A percentile compares a stretch with the other conserved stretches of the same genome.
Evolutionary conservation across 2,113 vertebrate genomes (phyloP).

Genomic region (Maccullochella peelii): DNA sequence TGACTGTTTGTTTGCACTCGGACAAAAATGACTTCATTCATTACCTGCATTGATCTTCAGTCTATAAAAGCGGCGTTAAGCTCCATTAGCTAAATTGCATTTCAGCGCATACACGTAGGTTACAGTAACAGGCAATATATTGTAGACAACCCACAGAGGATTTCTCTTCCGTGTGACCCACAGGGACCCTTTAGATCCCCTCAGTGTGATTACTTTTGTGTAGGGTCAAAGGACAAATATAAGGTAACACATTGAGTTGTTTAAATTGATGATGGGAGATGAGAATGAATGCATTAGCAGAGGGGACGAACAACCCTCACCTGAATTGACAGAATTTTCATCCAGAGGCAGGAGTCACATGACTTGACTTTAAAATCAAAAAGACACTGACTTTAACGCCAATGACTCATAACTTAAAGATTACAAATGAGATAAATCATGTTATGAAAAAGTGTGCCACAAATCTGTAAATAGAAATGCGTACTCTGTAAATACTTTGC

Average conservation of each 20-base stretch:
- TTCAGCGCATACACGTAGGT: background rate
- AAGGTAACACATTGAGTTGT: slow-evolving; percentile 27
- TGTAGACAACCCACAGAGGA: slow-evolving; percentile 22
- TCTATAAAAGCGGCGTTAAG: slow-evolving; percentile 34
- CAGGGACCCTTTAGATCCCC: slow-evolving; percentile 38
- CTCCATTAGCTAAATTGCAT: slow-evolving; percentile 63
- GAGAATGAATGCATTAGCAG: background rate
- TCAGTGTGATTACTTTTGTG: slow-evolving; percentile 51
- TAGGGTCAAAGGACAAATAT: slow-evolving; percentile 54
- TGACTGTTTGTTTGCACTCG: background rate
- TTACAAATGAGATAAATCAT: background rate
- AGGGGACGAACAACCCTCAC: slow-evolving; percentile 7
- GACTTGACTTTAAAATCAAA: background rate
- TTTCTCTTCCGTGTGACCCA: slow-evolving; percentile 28
- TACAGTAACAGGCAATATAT: slow-evolving; percentile 4
- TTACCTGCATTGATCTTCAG: slow-evolving; percentile 50
- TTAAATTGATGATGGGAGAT: slow-evolving; percentile 38
- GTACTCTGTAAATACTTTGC: too few species aligned
- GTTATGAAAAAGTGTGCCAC: too few species aligned
- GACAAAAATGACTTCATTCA: slow-evolving; percentile 21
- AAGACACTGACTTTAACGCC: background rate
- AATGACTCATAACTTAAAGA: background rate
- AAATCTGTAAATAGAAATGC: too few species aligned
- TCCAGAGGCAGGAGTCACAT: background rate
- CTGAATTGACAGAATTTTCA: background rate